Percentiles rank a stretch among this genome's conserved stretches.
Conservation (phyloP, 2,888 invertebrate genomes). For the Drosophila nigricruria region DNA sequence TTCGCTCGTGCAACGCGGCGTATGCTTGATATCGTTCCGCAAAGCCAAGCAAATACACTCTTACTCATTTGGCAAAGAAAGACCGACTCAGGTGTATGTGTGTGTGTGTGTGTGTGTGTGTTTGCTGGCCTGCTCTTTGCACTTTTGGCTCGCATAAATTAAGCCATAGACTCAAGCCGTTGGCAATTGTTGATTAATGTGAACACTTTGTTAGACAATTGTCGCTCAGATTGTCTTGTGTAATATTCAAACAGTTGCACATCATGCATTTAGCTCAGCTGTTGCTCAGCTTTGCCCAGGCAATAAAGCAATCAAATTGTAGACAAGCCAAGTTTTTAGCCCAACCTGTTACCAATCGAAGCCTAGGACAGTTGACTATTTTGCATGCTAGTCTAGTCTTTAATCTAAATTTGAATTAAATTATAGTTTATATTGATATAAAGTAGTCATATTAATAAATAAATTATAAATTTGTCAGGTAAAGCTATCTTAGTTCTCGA, state of each 20-base stretch:
- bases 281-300: neutral
- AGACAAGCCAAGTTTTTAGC: neutral
- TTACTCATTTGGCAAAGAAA: constrained; percentile 25
- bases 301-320: constrained; percentile 5
- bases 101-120: neutral
- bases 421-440: neutral
- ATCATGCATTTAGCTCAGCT: constrained; percentile 51
- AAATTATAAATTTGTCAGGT: no score
- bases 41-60: constrained; percentile 45
- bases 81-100: neutral
- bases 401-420: neutral
- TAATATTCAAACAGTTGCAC: constrained; percentile 58
- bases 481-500: no score
- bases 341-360: neutral
- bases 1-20: constrained; percentile 63
- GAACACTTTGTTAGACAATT: constrained; percentile 51
- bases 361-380: neutral
- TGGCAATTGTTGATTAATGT: constrained; percentile 74
- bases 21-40: constrained; percentile 64
- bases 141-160: constrained; percentile 74
- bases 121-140: constrained; percentile 65
- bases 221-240: constrained; percentile 62
- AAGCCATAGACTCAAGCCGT: constrained; percentile 36
- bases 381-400: neutral
- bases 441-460: no score